phyloP scores from a whole-genome alignment of 2,797 vertebrate genomes.

The Hylomyscus alleni region DNA sequence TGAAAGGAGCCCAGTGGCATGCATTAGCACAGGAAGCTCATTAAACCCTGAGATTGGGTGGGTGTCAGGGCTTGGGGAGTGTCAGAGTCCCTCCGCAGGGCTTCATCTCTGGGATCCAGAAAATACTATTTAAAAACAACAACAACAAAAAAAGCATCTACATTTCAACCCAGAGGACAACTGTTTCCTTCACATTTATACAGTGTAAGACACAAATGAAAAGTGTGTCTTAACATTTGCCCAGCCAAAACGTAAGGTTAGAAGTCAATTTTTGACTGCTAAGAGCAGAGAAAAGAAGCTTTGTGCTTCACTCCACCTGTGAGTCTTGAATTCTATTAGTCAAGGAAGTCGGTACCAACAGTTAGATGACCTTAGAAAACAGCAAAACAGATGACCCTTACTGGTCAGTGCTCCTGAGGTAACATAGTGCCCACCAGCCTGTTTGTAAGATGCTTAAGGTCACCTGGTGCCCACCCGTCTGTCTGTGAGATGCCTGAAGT shows the following conservation, averaged over 20 bases:
- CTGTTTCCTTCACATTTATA: slow-evolving; percentile 50
- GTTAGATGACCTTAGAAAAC: not conserved
- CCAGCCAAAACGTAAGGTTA: not conserved
- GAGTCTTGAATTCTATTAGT: not conserved
- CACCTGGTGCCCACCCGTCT: too few relatives aligned
- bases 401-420: rapidly evolving
- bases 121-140: not conserved
- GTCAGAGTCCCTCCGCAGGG: not conserved
- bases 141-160: slow-evolving; percentile 7
- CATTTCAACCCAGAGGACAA: slow-evolving; percentile 58
- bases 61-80: not conserved
- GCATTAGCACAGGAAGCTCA: slow-evolving; percentile 1
- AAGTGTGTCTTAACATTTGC: not conserved
- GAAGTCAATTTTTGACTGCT: not conserved
- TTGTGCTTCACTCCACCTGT: not conserved
- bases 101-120: not conserved
- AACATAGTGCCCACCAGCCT: rapidly evolving
- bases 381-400: rapidly evolving
- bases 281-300: too few relatives aligned
- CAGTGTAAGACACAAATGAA: slow-evolving; percentile 17
- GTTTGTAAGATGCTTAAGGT: not conserved
- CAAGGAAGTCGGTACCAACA: not conserved
- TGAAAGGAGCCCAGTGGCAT: not conserved
- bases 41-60: not conserved
- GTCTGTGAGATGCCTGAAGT: too few relatives aligned